Percentiles rank a stretch among this genome's conserved stretches.
Evolutionary conservation across 2,888 invertebrate genomes (phyloP).

Genomic region (Hylaea fasciaria): DNA sequence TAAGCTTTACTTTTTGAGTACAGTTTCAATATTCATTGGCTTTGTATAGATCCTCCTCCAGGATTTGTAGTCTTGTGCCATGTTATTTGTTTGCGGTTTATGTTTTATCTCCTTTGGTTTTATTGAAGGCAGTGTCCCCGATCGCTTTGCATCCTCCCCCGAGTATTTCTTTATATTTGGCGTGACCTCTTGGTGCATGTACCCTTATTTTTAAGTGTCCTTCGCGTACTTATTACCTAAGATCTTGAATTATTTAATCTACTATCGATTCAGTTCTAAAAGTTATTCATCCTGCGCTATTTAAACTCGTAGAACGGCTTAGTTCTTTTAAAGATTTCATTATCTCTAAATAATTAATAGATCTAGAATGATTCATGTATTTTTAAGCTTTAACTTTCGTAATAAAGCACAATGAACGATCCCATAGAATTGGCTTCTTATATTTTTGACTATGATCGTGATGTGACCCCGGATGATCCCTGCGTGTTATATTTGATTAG

Average conservation of each 20-base stretch:
- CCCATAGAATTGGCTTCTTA: slow-evolving; percentile 77
- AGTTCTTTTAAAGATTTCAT: slow-evolving; percentile 65
- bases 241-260: slow-evolving; percentile 48
- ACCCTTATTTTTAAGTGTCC: slow-evolving; percentile 70
- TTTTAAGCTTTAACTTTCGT: slow-evolving; percentile 73
- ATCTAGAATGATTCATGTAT: slow-evolving; percentile 53
- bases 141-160: slow-evolving; percentile 83
- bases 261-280: slow-evolving; percentile 54
- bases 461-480: slow-evolving; percentile 61
- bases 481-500: slow-evolving; percentile 60
- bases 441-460: slow-evolving; percentile 59
- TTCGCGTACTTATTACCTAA: slow-evolving; percentile 55
- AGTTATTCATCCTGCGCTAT: slow-evolving; percentile 60
- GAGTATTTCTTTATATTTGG: slow-evolving; percentile 74
- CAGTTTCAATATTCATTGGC: slow-evolving; percentile 61
- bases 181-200: slow-evolving; percentile 86
- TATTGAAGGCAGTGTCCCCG: slow-evolving; percentile 85
- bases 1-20: slow-evolving; percentile 68
- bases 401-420: slow-evolving; percentile 66
- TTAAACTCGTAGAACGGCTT: slow-evolving; percentile 74
- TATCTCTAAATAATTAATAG: slow-evolving; percentile 51
- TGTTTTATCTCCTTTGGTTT: slow-evolving; percentile 79
- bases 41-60: slow-evolving; percentile 65
- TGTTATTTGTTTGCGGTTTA: slow-evolving; percentile 71
- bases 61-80: slow-evolving; percentile 69